Evolutionary conservation across 2,113 vertebrate genomes (phyloP), one percentile per base, ranked within the genome.

Genomic region (Oophaga pumilio): DNA sequence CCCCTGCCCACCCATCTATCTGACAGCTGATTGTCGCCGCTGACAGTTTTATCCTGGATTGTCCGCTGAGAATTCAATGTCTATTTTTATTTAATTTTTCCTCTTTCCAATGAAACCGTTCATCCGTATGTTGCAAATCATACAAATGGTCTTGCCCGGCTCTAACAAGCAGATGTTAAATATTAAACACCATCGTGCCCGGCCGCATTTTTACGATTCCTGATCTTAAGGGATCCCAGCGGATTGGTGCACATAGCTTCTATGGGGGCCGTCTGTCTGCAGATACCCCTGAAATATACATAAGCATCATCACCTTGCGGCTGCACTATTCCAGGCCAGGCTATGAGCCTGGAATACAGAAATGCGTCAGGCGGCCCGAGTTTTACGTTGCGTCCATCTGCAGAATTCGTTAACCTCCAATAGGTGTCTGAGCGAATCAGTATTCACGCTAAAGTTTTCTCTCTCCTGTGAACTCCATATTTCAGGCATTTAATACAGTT

Each of bases 21-120:
- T 76, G 86, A 66, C 86, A 76, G 79, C 79, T 76, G 79, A 76
- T 52, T 28, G 73, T 17, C 18, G 79, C 33, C 74, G 57, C 53
- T 74, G 86, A 52, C 78, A 64, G 79, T 6, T n/a, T 73, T 64
- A 82, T 82, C 69, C 20, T 9, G 20, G 33, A 15, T 8, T 52
- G 69, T 71, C 79, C 17, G 71, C 86, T 76, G 86, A 74, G 79
- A 82, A 76, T 87, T 74, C 76, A 87, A 87, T 76, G 33, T 76
- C 81, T 82, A 56, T 86, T 33, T 69, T 73, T 60, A 12, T 62
- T 69, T 73, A 50, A 12, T 62, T 43, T 56, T 57, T 13, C 18
- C 24, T 28, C n/a, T 74, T 62, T 73, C 43, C 79, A 74, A 43
- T 69, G 64, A 49, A 26, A 14, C 78, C 9, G 56, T 56, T 87